A percentile compares a stretch with the other conserved stretches of the same genome.
phyloP scores from a whole-genome alignment of 2,888 invertebrate genomes.

The Alitta virens region DNA sequence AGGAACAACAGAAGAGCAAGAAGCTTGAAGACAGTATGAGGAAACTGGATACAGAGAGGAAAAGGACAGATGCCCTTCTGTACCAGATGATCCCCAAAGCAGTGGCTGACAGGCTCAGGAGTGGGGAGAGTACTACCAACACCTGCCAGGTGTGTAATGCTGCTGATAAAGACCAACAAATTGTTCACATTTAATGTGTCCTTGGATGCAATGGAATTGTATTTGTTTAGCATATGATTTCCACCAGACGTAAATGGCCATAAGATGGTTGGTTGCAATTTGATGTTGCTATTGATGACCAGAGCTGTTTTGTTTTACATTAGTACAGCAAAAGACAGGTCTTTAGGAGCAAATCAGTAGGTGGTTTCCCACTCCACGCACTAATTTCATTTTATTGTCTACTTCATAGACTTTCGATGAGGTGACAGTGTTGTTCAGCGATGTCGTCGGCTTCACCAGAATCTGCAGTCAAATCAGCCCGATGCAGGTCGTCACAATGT shows the following conservation, averaged over 20 bases:
- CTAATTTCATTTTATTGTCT: too few relatives aligned
- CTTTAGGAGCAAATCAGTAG: too few relatives aligned
- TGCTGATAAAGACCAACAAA: too few relatives aligned
- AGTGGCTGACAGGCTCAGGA: constrained; percentile 87
- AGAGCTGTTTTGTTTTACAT: too few relatives aligned
- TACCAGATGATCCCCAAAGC: constrained; percentile 99
- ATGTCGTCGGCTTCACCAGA: constrained; percentile 95
- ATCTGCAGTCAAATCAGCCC: constrained; percentile 94
- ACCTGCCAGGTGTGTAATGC: constrained; percentile 88
- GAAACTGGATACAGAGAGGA: constrained; percentile 93
- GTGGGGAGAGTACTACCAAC: constrained; percentile 93
- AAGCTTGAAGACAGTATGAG: constrained; percentile 95
- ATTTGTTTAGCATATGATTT: too few relatives aligned
- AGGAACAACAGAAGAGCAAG: constrained; percentile 94
- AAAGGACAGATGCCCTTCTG: constrained; percentile 87
- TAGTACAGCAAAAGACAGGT: too few relatives aligned
- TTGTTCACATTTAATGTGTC: too few relatives aligned
- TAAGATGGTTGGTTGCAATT: too few relatives aligned
- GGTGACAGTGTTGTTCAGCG: constrained; percentile 94
- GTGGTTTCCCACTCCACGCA: too few relatives aligned
- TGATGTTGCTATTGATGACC: too few relatives aligned
- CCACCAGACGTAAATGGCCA: too few relatives aligned
- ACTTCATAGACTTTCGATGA: constrained; percentile 86
- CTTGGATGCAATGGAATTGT: too few relatives aligned
- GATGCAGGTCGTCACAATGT: constrained; percentile 96